phyloP scores from a whole-genome alignment of 1,140 invertebrate species.

The Yoshiicerus persimilis region DNA sequence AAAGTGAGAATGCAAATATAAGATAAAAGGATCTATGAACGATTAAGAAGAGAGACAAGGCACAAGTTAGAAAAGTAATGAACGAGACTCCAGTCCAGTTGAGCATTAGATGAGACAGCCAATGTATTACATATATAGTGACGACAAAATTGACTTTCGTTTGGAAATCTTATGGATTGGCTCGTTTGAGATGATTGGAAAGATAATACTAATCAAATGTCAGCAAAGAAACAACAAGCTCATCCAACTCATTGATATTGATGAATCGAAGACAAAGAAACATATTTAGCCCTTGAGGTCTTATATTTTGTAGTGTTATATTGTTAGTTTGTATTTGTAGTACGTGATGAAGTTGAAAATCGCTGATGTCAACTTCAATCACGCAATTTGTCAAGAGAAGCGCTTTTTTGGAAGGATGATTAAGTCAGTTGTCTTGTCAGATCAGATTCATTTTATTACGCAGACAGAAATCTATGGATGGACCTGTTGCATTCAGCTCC shows the following conservation, averaged over 20 bases:
- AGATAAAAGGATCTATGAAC: background rate
- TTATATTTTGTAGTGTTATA: background rate
- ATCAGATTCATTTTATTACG: background rate
- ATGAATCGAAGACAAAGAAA: background rate
- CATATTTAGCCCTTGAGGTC: background rate
- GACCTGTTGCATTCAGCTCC: background rate
- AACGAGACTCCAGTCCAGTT: background rate
- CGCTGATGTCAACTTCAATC: background rate
- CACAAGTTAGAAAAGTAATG: background rate
- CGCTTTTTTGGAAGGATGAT: conserved; percentile 12
- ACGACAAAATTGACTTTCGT: background rate
- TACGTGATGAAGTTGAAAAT: background rate
- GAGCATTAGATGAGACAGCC: background rate
- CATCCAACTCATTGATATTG: background rate
- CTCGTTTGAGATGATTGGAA: background rate
- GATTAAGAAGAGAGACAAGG: background rate
- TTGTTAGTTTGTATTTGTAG: background rate
- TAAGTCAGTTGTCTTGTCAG: background rate
- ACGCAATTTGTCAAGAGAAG: conserved; percentile 16
- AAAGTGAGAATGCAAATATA: too few species aligned
- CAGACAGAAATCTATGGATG: background rate
- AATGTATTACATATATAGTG: background rate
- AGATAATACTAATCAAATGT: conserved; percentile 14
- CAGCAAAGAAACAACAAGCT: background rate
- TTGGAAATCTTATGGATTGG: background rate